Conservation (phyloP, 2,888 invertebrate genomes). For the Acronicta aceris region DNA sequence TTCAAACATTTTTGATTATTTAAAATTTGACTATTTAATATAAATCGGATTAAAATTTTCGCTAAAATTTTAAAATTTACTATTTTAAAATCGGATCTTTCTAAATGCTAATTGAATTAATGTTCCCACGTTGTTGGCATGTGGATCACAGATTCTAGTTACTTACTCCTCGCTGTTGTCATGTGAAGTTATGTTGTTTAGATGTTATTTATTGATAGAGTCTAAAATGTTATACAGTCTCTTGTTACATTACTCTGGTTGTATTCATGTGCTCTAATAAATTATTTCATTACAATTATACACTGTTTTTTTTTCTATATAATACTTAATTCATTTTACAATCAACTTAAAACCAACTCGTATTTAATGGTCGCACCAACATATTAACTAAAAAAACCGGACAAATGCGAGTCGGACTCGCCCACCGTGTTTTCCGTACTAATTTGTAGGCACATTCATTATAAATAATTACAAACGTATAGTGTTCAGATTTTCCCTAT, state of each 20-base stretch:
- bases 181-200: slow-evolving; percentile 75
- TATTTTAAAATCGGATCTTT: slow-evolving; percentile 43
- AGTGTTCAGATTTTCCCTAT: too few relatives aligned
- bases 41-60: slow-evolving; percentile 25
- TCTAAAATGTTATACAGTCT: slow-evolving; percentile 79
- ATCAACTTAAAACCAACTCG: too few relatives aligned
- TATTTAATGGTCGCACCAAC: too few relatives aligned
- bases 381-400: too few relatives aligned
- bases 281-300: slow-evolving; percentile 69
- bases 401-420: too few relatives aligned
- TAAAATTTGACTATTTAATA: slow-evolving; percentile 33
- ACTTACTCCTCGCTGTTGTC: slow-evolving; percentile 79
- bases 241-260: slow-evolving; percentile 83
- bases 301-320: slow-evolving; percentile 5
- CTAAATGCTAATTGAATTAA: slow-evolving; percentile 54
- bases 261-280: slow-evolving; percentile 83
- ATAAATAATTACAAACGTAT: too few relatives aligned
- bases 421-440: too few relatives aligned
- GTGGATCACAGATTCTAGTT: slow-evolving; percentile 65
- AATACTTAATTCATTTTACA: background rate
- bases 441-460: too few relatives aligned
- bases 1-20: slow-evolving; percentile 26
- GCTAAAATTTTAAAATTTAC: slow-evolving; percentile 38
- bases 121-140: slow-evolving; percentile 45
- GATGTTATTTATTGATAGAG: slow-evolving; percentile 75